Conservation (phyloP, 2,113 vertebrate genomes). For the Rhinoptilus africanus region DNA sequence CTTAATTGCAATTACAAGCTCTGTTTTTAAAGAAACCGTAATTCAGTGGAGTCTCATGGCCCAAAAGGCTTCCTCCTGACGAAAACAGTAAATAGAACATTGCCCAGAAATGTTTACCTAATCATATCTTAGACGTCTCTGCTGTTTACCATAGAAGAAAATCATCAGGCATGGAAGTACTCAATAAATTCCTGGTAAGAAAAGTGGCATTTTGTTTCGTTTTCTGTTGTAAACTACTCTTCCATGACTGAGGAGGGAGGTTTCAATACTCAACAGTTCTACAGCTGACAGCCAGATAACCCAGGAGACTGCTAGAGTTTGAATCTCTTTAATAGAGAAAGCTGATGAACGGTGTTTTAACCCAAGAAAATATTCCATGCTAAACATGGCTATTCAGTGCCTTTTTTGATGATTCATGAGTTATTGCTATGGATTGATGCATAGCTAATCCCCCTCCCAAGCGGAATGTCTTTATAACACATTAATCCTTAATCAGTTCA, state of each 20-base stretch:
- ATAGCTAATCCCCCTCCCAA: neutral
- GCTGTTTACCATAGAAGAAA: neutral
- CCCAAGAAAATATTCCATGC: neutral
- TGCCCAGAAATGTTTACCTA: neutral
- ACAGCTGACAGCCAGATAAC: neutral
- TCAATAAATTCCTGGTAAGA: neutral
- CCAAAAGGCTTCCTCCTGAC: neutral
- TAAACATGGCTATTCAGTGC: neutral
- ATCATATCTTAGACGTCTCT: neutral
- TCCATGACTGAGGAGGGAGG: neutral
- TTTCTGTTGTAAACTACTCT: neutral
- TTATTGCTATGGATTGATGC: neutral
- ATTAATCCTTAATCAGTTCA: conserved; percentile 1
- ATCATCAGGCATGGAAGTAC: neutral
- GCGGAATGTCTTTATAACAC: neutral
- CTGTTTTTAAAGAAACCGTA: conserved; percentile 20
- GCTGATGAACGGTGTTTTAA: neutral
- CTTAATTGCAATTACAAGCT: conserved; percentile 44
- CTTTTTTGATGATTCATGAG: neutral
- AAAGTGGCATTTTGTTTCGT: neutral
- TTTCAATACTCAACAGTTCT: neutral
- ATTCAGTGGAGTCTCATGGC: neutral
- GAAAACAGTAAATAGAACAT: neutral
- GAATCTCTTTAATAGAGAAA: neutral
- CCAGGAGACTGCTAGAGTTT: neutral